Evolutionary conservation across 2,113 vertebrate species (phyloP).

Genomic region (Bos taurus): ARS-UCD2.0 NC_037357.1:40834501-40835000

Average conservation of each 20-base stretch:
- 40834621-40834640: conserved; percentile 95
- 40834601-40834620: conserved; percentile 95
- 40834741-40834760: conserved; percentile 78
- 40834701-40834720: conserved; percentile 66
- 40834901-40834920: background rate
- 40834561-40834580: conserved; percentile 43
- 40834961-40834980: background rate
- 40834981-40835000: background rate
- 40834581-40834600: conserved; percentile 84
- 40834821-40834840: background rate
- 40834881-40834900: conserved; percentile 18
- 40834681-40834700: conserved; percentile 97
- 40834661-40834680: conserved; percentile 97
- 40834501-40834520: too few relatives aligned
- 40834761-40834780: conserved; percentile 77
- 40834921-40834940: conserved; percentile 2
- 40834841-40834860: conserved; percentile 27
- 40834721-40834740: background rate
- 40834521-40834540: too few relatives aligned
- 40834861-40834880: background rate
- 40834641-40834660: conserved; percentile 97
- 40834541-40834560: background rate
- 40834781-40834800: conserved; percentile 14
- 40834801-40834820: conserved; percentile 33
- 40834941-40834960: background rate